phyloP scores from a whole-genome alignment of 2,888 invertebrate species.

The Himalopsyche tibetana region DNA sequence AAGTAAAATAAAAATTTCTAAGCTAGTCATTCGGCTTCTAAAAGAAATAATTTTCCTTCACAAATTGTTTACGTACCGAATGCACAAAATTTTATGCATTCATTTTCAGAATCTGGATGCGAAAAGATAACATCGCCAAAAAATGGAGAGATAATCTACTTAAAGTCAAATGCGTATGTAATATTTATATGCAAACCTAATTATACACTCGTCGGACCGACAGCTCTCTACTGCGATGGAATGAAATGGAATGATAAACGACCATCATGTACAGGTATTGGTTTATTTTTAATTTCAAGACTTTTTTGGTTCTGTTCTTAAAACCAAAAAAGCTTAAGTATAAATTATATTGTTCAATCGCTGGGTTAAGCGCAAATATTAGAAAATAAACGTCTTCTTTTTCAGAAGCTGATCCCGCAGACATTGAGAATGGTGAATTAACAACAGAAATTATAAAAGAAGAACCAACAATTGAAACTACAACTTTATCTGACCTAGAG shows the following conservation, averaged over 20 bases:
- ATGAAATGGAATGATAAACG: conserved; percentile 14
- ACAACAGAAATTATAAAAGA: neutral
- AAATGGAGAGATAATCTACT: neutral
- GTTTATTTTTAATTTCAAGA: too few relatives aligned
- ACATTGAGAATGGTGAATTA: neutral
- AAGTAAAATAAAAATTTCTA: too few relatives aligned
- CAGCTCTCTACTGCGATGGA: neutral
- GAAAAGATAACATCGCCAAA: neutral
- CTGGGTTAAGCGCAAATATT: too few relatives aligned
- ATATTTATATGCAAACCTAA: conserved; percentile 5
- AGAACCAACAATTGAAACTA: neutral
- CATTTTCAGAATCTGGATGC: conserved; percentile 9
- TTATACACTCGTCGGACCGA: neutral
- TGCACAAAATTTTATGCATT: too few relatives aligned
- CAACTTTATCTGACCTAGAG: neutral
- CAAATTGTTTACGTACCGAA: too few relatives aligned
- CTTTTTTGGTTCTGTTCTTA: too few relatives aligned
- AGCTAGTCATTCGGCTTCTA: too few relatives aligned
- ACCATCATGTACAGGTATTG: neutral
- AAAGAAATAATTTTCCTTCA: too few relatives aligned
- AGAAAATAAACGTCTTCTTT: neutral
- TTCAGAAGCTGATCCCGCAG: neutral
- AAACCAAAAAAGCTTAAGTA: too few relatives aligned
- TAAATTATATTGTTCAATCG: too few relatives aligned
- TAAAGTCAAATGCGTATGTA: conserved; percentile 5